These are phyloP conservation scores for Pantherophis guttatus DNA, from an alignment of 2,113 vertebrate species.

Conservation along the genomic window DNA sequence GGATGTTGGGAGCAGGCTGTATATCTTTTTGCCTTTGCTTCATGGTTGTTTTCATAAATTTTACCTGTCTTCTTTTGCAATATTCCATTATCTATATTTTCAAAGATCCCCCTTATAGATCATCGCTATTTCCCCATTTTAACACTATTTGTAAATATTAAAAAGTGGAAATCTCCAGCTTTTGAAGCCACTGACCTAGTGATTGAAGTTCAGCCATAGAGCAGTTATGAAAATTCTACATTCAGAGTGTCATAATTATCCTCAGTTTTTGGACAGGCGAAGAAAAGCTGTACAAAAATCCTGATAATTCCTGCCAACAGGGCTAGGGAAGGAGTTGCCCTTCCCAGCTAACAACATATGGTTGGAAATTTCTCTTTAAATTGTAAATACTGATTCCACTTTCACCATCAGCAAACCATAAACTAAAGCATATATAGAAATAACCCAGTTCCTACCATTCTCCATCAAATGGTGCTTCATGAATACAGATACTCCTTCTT, in stretches of 20 bases:
- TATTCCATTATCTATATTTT: neutral
- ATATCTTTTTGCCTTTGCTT: neutral
- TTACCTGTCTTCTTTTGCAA: neutral
- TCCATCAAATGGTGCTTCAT: neutral
- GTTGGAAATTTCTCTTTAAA: neutral
- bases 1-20: neutral
- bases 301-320: neutral
- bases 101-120: neutral
- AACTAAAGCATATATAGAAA: neutral
- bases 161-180: neutral
- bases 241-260: neutral
- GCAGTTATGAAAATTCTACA: neutral
- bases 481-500: neutral
- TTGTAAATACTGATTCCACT: neutral
- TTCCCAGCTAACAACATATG: neutral
- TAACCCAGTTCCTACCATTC: neutral
- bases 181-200: neutral
- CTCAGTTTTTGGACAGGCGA: neutral
- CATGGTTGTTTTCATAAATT: neutral
- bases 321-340: neutral
- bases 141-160: neutral
- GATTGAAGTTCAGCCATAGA: neutral
- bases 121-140: neutral
- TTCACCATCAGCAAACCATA: neutral
- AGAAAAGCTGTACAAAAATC: neutral